Base-by-base conservation (phyloP, 2,888 invertebrate species). In the Drosophila emarginata region DNA sequence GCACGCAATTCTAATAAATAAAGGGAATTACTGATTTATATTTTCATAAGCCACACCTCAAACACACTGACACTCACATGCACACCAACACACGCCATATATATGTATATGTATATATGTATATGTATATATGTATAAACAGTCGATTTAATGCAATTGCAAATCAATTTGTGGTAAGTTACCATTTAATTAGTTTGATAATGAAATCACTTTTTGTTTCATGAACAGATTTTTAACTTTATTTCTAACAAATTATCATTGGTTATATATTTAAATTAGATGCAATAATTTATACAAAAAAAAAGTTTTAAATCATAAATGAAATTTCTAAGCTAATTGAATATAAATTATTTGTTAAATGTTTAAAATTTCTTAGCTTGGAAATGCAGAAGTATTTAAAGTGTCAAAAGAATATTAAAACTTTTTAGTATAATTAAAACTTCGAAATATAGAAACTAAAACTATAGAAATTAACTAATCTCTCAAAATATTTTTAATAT, bases 11-110 rank as follows among this genome's bases (percentile, higher is more conserved):
- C 40, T 9, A 45, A 15, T 18, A 45, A 45, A 45, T 18, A 45
- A 45, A 45, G 45, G 45, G 45, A 45, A 45, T 45, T 18, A 45
- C 21, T 45, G 45, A 21, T 45, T 21, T 45, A 45, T 45, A 45
- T 45, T 45, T 15, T 15, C 15, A 21, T 39, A 14, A n/a, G 40
- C 37, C 56, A 37, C 32, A 32, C 32, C 32, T 32, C 11, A 37
- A n/a, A 0, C n/a, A 37, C n/a, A n/a, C 1, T n/a, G 4, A n/a
- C 37, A 37, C 37, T n/a, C n/a, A 32, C 32, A 9, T 6, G 5
- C 26, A 4, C 26, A 28, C 28, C 11, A 1, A 2, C 36, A 36
- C 36, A 36, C 11, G 6, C 28, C 1, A 6, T 23, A 23, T 23
- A 5, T 28, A 28, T 28, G 28, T 32, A 32, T 32, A 32, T 32